Evolutionary conservation across 2,888 invertebrate genomes (phyloP).

Genomic region (Sturmia bella): DNA sequence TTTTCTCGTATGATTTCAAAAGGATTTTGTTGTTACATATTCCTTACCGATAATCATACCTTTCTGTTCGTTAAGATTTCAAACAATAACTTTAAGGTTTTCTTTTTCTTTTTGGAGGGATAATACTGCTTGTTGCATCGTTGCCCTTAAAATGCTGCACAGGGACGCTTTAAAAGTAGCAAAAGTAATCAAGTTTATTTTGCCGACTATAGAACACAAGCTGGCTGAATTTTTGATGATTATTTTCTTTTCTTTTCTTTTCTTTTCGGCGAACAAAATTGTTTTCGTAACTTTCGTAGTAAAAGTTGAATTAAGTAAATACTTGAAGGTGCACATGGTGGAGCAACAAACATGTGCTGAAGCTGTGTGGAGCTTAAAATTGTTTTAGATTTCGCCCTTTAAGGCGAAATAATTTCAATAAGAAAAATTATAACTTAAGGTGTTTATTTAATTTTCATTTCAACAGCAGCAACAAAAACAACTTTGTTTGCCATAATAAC

Average conservation of each 20-base stretch:
- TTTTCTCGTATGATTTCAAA: constrained; percentile 34
- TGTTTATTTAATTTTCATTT: constrained; percentile 2
- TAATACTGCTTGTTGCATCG: constrained; percentile 3
- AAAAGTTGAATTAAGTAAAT: constrained; percentile 19
- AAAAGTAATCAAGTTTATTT: constrained; percentile 64
- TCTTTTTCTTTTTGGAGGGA: neutral
- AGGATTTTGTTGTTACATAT: constrained; percentile 3
- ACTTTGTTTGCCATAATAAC: constrained; percentile 2
- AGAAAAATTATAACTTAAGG: neutral
- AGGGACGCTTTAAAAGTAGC: constrained; percentile 55
- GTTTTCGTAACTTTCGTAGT: neutral
- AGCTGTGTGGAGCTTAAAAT: neutral
- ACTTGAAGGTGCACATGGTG: constrained; percentile 14
- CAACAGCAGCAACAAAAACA: constrained; percentile 4
- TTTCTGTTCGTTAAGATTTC: neutral
- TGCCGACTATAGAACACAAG: constrained; percentile 37
- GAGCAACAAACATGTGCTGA: neutral
- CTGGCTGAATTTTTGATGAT: constrained; percentile 58
- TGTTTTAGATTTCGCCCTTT: constrained; percentile 29
- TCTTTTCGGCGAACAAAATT: neutral
- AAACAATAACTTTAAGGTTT: constrained; percentile 21
- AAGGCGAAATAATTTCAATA: constrained; percentile 12
- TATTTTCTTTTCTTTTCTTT: neutral
- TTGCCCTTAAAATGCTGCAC: constrained; percentile 18
- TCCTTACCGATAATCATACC: too few relatives aligned